Evolutionary conservation across 37 sponge, comb jelly and placozoan genomes (phyloP), one percentile per base, ranked within the genome.

Genomic region (Amphimedon queenslandica): DNA sequence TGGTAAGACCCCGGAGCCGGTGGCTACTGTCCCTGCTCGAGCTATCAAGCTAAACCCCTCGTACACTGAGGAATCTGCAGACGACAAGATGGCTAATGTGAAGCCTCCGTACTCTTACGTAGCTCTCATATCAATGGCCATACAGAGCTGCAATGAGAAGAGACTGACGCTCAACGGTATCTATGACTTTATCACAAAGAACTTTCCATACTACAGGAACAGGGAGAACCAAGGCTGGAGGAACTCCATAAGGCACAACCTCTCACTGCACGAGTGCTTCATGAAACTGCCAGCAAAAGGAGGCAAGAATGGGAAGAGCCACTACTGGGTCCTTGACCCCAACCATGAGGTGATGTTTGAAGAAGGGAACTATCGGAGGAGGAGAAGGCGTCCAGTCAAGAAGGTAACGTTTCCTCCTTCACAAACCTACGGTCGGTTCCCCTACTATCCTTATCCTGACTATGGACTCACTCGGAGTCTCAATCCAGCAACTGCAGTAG

Each of bases 211-310:
- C 79, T 95, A 95, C 55, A 76, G 90, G 29, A 81, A 93, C 38
- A 55, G 88, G 20, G 92, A 96, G 72, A 95, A 95, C 58, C 96
- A 95, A 69, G 96, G 96, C 2, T 96, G 96, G 96, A 66, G 96
- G 56, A 96, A 96, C 74, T 89, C 90, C 25, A 96, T 96, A 34
- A 67, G 96, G 10, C 96, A 96, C 78, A 96, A 96, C 77, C 88
- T 96, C 37, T 89, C 90, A 18, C 80, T 96, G 64, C 87, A 96
- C 78, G 90, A 96, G 66, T 92, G 96, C 67, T 96, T 96, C 81
- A 80, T 91, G 79, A 96, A 96, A 64, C 84, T 96, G 27, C 90
- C 92, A 0, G 77, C 81, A 31, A 83, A 92, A 67, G 84, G 84
- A 29, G 93, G 90, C 37, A 87, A 92, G 74, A 84, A 89, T 36